Evolutionary conservation across 1,140 invertebrate genomes (phyloP), one percentile per base, ranked within the genome.

Genomic region (Zaprionus tsacasi): DNA sequence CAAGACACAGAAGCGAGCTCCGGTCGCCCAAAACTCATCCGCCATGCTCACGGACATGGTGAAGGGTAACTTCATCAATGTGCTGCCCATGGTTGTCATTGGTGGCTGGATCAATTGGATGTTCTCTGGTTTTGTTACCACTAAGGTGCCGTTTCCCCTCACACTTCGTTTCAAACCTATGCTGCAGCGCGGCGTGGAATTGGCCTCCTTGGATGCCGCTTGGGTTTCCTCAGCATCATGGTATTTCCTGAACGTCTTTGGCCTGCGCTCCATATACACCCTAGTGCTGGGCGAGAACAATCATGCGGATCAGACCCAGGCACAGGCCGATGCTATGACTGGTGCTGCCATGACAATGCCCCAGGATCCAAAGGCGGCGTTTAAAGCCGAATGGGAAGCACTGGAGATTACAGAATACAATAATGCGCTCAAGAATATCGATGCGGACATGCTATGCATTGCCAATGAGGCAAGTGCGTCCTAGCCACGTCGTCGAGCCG

Each of bases 31-130:
- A 15, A 93, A 93, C 36, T 92, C 92, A 1, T 91, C 92, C 10
- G 92, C 92, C 15, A 97, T 99, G 95, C 98, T 99, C 96, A 99
- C 98, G 7, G 99, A 99, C 82, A 99, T 99, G 98, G 93, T 99
- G 25, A 99, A 99, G 93, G 99, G 99, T 48, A 99, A 99, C 94
- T 95, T 99, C 15, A 99, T 98, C 0, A 99, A 99, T 94, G 98
- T 99, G 5, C 93, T 99, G 66, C 99, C 99, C 1, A 99, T 99
- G 98, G 98, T 99, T 74, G 95, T 99, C 0, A 99, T 99, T 83
- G 99, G 99, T 89, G 99, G 94, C 3, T 99, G 99, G 99, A 99
- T 99, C 80, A 99, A 99, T 92, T 99, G 99, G 99, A 99, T 99
- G 94, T 99, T 99, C 93, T 99, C 98, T 70, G 99, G 99, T 57